These are phyloP conservation scores for Ceratothoa steindachneri DNA, from an alignment of 2,888 invertebrate species.

Conservation along the genomic window DNA sequence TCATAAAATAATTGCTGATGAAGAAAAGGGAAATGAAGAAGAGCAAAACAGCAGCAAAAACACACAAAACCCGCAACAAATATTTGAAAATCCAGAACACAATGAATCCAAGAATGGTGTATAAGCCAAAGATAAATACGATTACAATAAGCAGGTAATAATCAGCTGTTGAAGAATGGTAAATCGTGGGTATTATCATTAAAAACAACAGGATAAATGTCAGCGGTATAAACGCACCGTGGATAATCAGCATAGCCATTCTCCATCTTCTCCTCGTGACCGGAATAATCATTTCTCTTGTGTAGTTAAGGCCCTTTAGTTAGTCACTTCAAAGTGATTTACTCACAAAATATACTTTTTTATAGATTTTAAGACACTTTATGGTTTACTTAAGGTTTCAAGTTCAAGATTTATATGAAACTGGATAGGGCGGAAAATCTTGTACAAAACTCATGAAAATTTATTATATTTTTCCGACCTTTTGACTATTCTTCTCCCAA, in stretches of 20 bases:
- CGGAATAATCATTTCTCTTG: not conserved
- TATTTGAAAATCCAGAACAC: conserved; percentile 3
- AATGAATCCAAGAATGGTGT: not conserved
- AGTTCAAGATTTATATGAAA: no score
- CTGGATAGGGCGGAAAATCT: no score
- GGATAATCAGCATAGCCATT: not conserved
- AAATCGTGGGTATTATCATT: not conserved
- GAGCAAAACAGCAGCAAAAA: not conserved
- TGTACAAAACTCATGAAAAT: no score
- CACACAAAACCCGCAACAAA: not conserved
- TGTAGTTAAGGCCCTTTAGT: not conserved
- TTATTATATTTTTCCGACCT: no score
- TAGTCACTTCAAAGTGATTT: no score
- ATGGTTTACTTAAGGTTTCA: no score
- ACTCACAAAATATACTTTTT: no score
- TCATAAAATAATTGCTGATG: not conserved
- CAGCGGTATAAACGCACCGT: not conserved
- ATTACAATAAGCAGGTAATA: not conserved
- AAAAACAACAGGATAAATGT: not conserved
- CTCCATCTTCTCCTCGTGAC: conserved; percentile 2
- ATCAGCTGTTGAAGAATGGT: not conserved
- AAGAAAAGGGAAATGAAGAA: not conserved
- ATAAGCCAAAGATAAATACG: not conserved
- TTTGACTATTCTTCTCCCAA: no score
- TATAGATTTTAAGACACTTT: no score